Conservation (phyloP, 2,888 invertebrate species). For the Automeris io region DNA sequence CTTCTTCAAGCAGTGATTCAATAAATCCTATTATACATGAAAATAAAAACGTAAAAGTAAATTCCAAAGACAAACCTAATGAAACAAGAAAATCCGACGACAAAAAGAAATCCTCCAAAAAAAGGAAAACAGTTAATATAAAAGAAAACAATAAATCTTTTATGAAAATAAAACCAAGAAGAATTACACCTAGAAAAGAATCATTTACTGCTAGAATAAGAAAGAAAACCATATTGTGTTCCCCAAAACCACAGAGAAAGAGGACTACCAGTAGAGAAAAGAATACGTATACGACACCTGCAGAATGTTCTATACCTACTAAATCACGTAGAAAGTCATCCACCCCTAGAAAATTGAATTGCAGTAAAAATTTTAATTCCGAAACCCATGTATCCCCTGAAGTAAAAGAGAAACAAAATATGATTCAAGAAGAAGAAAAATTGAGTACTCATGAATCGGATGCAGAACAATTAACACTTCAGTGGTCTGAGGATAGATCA, state of each 20-base stretch:
- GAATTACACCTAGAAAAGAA: constrained; percentile 48
- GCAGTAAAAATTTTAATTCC: constrained; percentile 50
- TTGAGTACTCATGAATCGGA: constrained; percentile 42
- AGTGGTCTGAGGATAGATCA: constrained; percentile 64
- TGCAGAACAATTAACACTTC: constrained; percentile 44
- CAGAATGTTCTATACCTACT: constrained; percentile 32
- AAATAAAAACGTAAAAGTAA: constrained; percentile 22
- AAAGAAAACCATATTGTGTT: constrained; percentile 23
- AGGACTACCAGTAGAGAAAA: constrained; percentile 37
- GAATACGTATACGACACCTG: constrained; percentile 17
- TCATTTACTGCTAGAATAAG: constrained; percentile 28
- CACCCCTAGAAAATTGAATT: constrained; percentile 64
- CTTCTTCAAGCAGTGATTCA: constrained; percentile 35
- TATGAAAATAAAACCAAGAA: constrained; percentile 59
- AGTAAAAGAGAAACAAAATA: constrained; percentile 21
- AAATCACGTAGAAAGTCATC: constrained; percentile 71
- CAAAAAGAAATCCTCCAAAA: constrained; percentile 29
- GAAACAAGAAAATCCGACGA: constrained; percentile 21
- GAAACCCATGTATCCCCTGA: constrained; percentile 43
- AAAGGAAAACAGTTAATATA: constrained; percentile 42
- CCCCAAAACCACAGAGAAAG: constrained; percentile 25
- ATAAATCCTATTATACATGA: constrained; percentile 26
- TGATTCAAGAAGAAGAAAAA: constrained; percentile 16
- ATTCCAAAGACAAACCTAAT: constrained; percentile 24
- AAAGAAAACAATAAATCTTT: constrained; percentile 46